Evolutionary conservation across 2,113 vertebrate genomes (phyloP), one percentile per base, ranked within the genome.

Genomic region (Otolemur garnettii): DNA sequence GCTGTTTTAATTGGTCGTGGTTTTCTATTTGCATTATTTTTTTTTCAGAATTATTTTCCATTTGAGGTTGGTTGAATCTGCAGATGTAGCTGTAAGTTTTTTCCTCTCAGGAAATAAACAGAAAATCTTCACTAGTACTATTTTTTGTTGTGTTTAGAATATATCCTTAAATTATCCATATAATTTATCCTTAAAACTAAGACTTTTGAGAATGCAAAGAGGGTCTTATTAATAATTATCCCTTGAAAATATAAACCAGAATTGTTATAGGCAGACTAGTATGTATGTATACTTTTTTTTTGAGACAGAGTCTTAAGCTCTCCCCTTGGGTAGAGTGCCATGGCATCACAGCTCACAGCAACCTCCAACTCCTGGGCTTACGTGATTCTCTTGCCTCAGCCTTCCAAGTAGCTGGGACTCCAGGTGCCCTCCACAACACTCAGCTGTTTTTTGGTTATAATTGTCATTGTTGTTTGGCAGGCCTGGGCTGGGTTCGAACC

Each of bases 121-220:
- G n/a, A 94, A 96, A 71, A 72, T 83, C 59, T 87, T 78, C 33
- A 77, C 24, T 81, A 21, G 1, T 24, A 71, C 30, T 89, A 11
- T 68, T 68, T 72, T 45, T 80, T 62, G 5, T 50, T 79, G 38
- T 28, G 93, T 33, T 93, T 95, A 87, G 53, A 45, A 83, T 68
- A 87, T 50, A 50, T 50, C 45, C 45, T 50, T 50, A 50, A 50
- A 50, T 50, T 50, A 50, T 79, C 42, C 13, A 45, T 14, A 38
- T 19, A 78, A 81, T 42, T 91, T 69, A 87, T 53, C 78, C 68
- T 90, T 90, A 75, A 89, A 92, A 83, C 62, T 15, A 74, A 62
- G 69, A 62, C 15, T 18, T 86, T 53, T 53, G 82, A 68, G 71
- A 83, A 79, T 30, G 5, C 6, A 77, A n/a, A 28, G 53, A 30